Base-by-base conservation (phyloP, 2,797 vertebrate species). In the Hylomyscus alleni region DNA sequence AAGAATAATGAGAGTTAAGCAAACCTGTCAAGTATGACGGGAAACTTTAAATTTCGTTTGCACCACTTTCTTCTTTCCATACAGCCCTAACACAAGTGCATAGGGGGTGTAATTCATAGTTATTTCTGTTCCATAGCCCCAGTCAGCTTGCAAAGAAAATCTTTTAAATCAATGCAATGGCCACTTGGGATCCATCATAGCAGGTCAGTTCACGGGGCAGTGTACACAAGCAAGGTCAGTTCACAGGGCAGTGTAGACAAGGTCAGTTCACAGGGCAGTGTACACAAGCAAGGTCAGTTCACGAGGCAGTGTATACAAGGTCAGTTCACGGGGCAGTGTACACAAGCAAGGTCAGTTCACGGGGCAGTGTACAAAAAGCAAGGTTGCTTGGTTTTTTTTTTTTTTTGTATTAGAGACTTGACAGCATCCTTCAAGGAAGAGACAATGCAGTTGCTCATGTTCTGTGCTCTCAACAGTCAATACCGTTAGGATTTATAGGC, bases 391-490 rank as follows among this genome's bases (percentile, higher is more conserved):
- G 9, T 11, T 62, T 11, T 34, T 54, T 72, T 7, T n/a, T n/a
- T 85, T 20, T 54, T 72, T 7, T 29, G 65, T 22, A 17, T 40
- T 3, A n/a, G 40, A n/a, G 62, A 14, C 47, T 40, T 5, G 8
- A 69, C 34, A 69, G 31, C 84, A 10, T 47, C 58, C 26, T n/a
- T 50, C 52, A 84, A 80, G 22, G 37, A 22, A 29, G 40, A 44
- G 10, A 69, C 37, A 67, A 6, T 0, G 47, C 8, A 40, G 22
- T 2, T 3, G 12, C 4, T 1, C 14, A 17, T n/a, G 34, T 37
- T n/a, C 6, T 3, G 3, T 1, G 8, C 9, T 19, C 1, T 7
- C 50, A 3, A 47, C 0, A 3, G 22, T n/a, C 17, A 6, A 14
- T 11, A 4, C 40, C 14, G n/a, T 8, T 34, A 65, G 29, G 60